phyloP scores from a whole-genome alignment of 2,797 vertebrate genomes.

The Kryptopterus vitreolus region DNA sequence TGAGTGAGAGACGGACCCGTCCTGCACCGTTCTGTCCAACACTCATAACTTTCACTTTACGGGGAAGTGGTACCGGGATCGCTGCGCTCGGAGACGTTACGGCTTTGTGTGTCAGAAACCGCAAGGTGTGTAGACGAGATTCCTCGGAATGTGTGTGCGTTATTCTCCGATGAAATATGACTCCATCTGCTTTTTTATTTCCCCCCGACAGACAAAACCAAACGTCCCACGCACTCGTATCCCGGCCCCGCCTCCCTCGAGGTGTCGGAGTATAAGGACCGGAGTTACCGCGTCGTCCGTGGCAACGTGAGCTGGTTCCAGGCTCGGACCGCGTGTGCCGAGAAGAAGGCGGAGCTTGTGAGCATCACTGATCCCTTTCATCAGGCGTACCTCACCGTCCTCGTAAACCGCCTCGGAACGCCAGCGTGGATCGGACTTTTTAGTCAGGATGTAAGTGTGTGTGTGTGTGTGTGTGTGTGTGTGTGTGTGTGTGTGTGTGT shows the following conservation, averaged over 20 bases:
- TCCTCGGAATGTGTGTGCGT: background rate
- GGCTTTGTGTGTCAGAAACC: conserved; percentile 91
- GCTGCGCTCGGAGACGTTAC: conserved; percentile 79
- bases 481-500: background rate
- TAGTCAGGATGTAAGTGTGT: conserved; percentile 80
- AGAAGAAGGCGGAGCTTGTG: conserved; percentile 79
- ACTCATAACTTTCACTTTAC: conserved; percentile 87
- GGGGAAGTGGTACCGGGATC: conserved; percentile 91
- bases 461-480: background rate
- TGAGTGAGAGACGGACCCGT: conserved; percentile 64
- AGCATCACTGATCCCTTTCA: conserved; percentile 88
- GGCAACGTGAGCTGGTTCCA: conserved; percentile 92
- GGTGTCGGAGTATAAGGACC: conserved; percentile 83
- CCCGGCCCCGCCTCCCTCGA: conserved; percentile 64
- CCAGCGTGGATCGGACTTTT: conserved; percentile 91
- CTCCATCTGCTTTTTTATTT: no score
- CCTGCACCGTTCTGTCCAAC: conserved; percentile 85
- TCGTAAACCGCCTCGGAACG: conserved; percentile 80
- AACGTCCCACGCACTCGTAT: conserved; percentile 72
- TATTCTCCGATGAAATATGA: no score
- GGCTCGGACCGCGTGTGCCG: conserved; percentile 79
- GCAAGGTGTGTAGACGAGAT: conserved; percentile 73
- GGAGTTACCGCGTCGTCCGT: conserved; percentile 80
- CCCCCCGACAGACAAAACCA: conserved; percentile 68
- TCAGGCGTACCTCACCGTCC: conserved; percentile 90